A percentile compares a stretch with the other conserved stretches of the same genome.
These are phyloP conservation scores for Pseudocheirus occidentalis DNA, from an alignment of 2,797 vertebrate species.

Conservation along the genomic window DNA sequence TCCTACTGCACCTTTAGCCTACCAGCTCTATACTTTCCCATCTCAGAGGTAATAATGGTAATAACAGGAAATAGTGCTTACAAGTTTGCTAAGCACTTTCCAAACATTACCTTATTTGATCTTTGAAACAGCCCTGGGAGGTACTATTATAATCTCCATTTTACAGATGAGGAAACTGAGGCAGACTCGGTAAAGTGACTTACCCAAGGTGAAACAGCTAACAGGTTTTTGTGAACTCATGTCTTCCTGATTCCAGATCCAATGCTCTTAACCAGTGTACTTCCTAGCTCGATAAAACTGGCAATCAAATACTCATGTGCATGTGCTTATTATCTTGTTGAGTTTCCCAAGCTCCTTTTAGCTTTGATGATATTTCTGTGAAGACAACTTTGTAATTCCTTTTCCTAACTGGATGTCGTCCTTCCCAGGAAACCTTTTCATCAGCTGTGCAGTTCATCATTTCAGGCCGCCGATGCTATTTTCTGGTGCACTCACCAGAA, in stretches of 20 bases:
- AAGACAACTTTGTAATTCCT: conserved; percentile 42
- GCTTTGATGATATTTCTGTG: conserved; percentile 13
- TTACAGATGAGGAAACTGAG: neutral
- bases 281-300: neutral
- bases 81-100: neutral
- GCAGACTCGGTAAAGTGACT: neutral
- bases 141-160: neutral
- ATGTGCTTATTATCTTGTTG: neutral
- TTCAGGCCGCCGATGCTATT: neutral
- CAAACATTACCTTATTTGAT: neutral
- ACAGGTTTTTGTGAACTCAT: neutral
- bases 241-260: neutral
- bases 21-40: neutral
- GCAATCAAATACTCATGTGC: neutral
- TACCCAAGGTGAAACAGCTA: neutral
- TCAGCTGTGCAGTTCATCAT: neutral
- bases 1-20: neutral
- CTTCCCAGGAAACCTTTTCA: conserved; percentile 2
- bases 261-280: neutral
- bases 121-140: neutral
- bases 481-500: conserved; percentile 29
- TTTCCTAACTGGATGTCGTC: conserved; percentile 3
- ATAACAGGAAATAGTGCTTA: neutral
- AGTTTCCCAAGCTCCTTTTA: neutral
- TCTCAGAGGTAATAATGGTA: neutral